Percentiles rank a stretch among this genome's conserved stretches.
Evolutionary conservation across 1,140 invertebrate genomes (phyloP).

Genomic region (Arctopsyche grandis): DNA sequence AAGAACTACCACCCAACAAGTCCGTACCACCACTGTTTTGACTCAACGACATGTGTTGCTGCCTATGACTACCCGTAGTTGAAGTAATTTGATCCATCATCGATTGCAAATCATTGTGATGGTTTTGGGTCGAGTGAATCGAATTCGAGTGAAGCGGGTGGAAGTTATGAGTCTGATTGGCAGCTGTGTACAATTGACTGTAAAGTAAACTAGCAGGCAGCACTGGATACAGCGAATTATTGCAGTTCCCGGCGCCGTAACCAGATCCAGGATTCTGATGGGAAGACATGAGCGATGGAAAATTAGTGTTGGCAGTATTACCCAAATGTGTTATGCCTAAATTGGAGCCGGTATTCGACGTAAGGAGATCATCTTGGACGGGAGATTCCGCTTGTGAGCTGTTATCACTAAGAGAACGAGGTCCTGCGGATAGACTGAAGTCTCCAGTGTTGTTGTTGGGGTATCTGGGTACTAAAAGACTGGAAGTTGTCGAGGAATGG

Average conservation of each 20-base stretch:
- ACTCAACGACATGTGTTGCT: constrained; percentile 66
- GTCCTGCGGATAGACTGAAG: constrained; percentile 66
- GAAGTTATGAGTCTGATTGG: constrained; percentile 81
- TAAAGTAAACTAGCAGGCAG: constrained; percentile 83
- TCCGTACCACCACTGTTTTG: constrained; percentile 64
- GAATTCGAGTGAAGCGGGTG: constrained; percentile 73
- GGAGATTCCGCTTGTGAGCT: constrained; percentile 85
- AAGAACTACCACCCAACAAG: constrained; percentile 70
- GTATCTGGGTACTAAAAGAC: constrained; percentile 69
- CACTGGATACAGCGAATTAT: constrained; percentile 77
- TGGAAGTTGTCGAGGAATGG: constrained; percentile 61
- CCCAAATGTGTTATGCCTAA: constrained; percentile 70
- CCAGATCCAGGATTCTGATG: constrained; percentile 64
- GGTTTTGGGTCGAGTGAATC: constrained; percentile 70
- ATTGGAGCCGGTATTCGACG: constrained; percentile 67
- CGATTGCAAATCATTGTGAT: constrained; percentile 74
- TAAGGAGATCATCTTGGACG: constrained; percentile 79
- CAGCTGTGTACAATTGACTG: constrained; percentile 82
- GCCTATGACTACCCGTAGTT: constrained; percentile 68
- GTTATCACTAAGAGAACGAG: constrained; percentile 79
- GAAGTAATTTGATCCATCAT: constrained; percentile 79
- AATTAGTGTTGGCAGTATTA: constrained; percentile 69
- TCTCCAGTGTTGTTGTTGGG: constrained; percentile 65
- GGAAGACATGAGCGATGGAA: constrained; percentile 66
- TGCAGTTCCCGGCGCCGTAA: constrained; percentile 69